Evolutionary conservation across 2,888 invertebrate species (phyloP), one percentile per base, ranked within the genome.

Genomic region (Spatulosminthurus flaviceps): DNA sequence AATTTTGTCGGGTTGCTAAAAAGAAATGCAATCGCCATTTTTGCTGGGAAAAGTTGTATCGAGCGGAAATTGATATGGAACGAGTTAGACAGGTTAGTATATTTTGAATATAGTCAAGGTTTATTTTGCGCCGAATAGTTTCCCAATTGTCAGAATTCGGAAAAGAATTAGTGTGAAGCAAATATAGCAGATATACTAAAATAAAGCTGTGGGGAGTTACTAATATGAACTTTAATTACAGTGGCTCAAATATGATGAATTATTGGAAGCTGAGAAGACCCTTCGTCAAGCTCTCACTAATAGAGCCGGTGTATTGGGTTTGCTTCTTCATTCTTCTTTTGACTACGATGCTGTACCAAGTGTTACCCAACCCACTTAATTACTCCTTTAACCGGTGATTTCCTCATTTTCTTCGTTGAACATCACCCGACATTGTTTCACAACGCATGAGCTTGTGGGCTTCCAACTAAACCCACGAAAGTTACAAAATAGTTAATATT

Each of bases 241-340:
- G 90, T 97, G 97, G 96, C 89, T 97, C 82, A 93, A 95, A 87
- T 90, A 97, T 87, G 98, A 98, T 86, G 98, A 98, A 86, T 89
- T 98, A 66, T 91, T 97, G 74, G 97, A 98, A 86, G 95, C 97
- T 87, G 97, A 98, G 88, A 90, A 96, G 81, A 94, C 93, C 86
- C 93, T 96, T 34, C 90, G 96, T 2, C 89, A 87, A 79, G 89
- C 90, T 71, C 90, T 93, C 90, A 90, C 92, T 1, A 92, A 92
- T 85, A 91, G 98, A 79, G 96, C 96, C 66, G 97, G 97, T 0
- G 76, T 76, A 43, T 89, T 98, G 19, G 95, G 96, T 0, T 90
- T 98, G 0, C 94, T 98, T 93, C 89, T 98, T n/a, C 97, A 98
- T 87, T 96, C 97, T 7, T 97, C 97, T 0, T 96, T 96, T 87